Evolutionary conservation across 1,140 invertebrate genomes (phyloP), one percentile per base, ranked within the genome.

Genomic region (Dendroctonus ponderosae): DNA sequence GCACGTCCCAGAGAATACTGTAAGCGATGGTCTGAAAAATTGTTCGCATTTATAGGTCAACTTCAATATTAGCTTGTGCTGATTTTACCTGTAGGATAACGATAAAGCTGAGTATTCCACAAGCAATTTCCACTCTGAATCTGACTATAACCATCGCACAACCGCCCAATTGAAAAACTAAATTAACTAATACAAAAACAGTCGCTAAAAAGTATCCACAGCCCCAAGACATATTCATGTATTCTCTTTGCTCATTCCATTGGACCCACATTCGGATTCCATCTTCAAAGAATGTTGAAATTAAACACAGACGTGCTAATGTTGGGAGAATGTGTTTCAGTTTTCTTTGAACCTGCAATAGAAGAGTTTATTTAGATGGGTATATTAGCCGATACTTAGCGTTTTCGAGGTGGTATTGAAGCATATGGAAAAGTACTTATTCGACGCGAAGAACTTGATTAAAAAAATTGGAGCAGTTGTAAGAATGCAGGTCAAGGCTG

Each of bases 261-360:
- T 99, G 98, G 74, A 94, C 91, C 89, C 94, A 99, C 98, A 99
- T 99, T 68, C 98, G 87, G 44, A 99, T 84, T 0, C 98, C 98
- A 87, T 99, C 98, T 84, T 99, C 98, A 39, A 99, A 85, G 82
- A 99, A 99, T 72, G 98, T 99, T 65, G 96, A 96, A 72, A 99
- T 97, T n/a, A 99, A 86, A 79, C 96, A 99, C 43, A 99, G 82
- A 66, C 97, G 85, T 5, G 97, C 97, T 56, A 98, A 83, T 67
- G 96, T 97, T 15, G 98, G 98, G 72, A 99, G 82, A 62, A 98
- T 84, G 80, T 96, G 87, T 81, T 99, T 98, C 53, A 92, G 89
- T 82, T 93, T 90, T 73, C 95, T 86, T 70, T 96, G 89, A 53
- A 97, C 90, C 95, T 98, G 79, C 42, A 82, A 78, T 64, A 52